phyloP scores from a whole-genome alignment of 2,888 invertebrate genomes.

The Bellardia pandia region DNA sequence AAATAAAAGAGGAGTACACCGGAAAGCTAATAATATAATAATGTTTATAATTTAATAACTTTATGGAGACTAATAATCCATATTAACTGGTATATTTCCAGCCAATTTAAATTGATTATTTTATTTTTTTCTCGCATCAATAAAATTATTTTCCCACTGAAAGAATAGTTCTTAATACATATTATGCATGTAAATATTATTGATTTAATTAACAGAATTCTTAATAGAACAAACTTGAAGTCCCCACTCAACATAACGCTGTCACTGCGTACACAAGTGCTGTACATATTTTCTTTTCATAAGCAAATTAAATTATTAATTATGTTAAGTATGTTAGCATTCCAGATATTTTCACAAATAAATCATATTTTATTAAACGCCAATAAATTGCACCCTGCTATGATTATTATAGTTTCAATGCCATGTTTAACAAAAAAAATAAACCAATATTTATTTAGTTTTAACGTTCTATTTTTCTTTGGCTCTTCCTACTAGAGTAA shows the following conservation, averaged over 20 bases:
- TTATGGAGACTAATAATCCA: too few relatives aligned
- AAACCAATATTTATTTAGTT: not conserved
- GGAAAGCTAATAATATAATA: too few relatives aligned
- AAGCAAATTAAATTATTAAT: conserved; percentile 39
- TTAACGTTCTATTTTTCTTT: not conserved
- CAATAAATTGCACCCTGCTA: conserved; percentile 64
- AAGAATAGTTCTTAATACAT: not conserved
- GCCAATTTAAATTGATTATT: too few relatives aligned
- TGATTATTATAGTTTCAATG: conserved; percentile 56
- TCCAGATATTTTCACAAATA: conserved; percentile 20
- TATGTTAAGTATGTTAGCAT: conserved; percentile 53
- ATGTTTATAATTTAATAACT: too few relatives aligned
- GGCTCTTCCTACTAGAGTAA: not conserved
- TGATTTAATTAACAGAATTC: conserved; percentile 20
- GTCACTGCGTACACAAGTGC: conserved; percentile 8
- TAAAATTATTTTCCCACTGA: not conserved
- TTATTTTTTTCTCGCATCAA: not conserved
- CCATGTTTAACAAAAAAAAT: not conserved
- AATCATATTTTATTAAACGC: not conserved
- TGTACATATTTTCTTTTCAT: conserved; percentile 12
- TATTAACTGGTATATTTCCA: too few relatives aligned
- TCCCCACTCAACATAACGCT: not conserved
- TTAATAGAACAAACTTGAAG: not conserved
- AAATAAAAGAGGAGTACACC: too few relatives aligned
- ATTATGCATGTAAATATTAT: not conserved